Evolutionary conservation across 2,113 vertebrate genomes (phyloP).

Genomic region (Lutjanus erythropterus): DNA sequence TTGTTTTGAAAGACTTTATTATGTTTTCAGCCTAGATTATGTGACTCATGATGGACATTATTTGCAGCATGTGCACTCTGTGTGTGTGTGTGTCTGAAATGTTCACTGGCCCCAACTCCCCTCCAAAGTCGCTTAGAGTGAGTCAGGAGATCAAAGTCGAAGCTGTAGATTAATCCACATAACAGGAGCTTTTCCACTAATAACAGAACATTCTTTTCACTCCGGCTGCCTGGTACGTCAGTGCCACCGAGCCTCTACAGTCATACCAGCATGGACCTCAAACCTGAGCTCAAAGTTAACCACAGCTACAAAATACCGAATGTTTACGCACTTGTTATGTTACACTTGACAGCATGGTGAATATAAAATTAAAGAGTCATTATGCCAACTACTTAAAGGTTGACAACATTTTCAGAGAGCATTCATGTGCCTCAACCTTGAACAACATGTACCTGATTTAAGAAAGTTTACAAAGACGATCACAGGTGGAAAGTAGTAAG

Average conservation of each 20-base stretch:
- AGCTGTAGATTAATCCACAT: constrained; percentile 81
- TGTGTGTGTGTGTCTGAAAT: constrained; percentile 27
- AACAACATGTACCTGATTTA: not conserved
- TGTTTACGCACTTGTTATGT: no score
- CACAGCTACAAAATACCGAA: constrained; percentile 1
- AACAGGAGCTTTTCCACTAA: constrained; percentile 76
- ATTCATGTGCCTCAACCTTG: not conserved
- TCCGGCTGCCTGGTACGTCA: constrained; percentile 61
- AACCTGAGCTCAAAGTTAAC: not conserved
- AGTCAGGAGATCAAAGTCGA: constrained; percentile 79
- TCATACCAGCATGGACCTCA: constrained; percentile 15
- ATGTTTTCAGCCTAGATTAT: constrained; percentile 29
- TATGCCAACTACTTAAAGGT: not conserved
- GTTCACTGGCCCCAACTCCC: constrained; percentile 30
- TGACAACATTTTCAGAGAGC: not conserved
- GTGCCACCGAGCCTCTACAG: constrained; percentile 39
- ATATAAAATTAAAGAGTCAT: not conserved
- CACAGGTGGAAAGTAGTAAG: no score
- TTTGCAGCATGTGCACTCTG: constrained; percentile 28
- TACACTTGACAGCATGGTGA: not conserved
- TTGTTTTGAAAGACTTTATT: constrained; percentile 36
- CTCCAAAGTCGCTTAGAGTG: constrained; percentile 71
- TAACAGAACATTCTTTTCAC: constrained; percentile 77
- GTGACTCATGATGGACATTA: constrained; percentile 33
- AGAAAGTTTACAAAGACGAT: not conserved